Percentiles rank a stretch among this genome's conserved stretches.
phyloP scores from a whole-genome alignment of 1,140 invertebrate species.

The Neocloeon triangulifer region DNA sequence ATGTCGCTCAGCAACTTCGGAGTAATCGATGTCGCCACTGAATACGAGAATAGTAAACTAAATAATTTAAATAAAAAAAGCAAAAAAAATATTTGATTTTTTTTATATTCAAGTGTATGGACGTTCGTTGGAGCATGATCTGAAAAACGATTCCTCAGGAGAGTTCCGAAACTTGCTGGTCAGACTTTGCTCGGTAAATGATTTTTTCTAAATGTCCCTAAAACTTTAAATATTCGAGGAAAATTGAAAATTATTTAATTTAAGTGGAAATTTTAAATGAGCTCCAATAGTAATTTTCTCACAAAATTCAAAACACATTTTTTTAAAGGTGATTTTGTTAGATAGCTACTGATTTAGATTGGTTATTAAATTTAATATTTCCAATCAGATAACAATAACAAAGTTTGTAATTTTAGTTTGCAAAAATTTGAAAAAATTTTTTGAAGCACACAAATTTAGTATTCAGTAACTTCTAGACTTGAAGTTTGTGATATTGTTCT shows the following conservation, averaged over 20 bases:
- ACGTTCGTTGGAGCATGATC: constrained; percentile 61
- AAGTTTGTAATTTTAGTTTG: too few species aligned
- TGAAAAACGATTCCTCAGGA: constrained; percentile 85
- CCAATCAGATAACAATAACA: not conserved
- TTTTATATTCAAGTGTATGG: constrained; percentile 44
- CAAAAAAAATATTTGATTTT: too few species aligned
- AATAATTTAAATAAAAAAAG: not conserved
- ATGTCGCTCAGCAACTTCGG: constrained; percentile 79
- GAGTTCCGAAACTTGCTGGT: constrained; percentile 79
- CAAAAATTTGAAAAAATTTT: too few species aligned
- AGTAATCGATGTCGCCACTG: constrained; percentile 56
- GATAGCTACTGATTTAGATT: too few species aligned
- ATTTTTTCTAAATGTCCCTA: not conserved
- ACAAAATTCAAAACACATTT: too few species aligned
- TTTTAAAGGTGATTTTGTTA: too few species aligned
- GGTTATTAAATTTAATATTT: too few species aligned
- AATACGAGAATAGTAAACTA: constrained; percentile 62
- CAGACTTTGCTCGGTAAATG: constrained; percentile 30
- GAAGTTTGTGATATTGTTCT: too few species aligned
- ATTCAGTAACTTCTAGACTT: too few species aligned
- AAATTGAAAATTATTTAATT: not conserved
- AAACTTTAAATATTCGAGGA: not conserved
- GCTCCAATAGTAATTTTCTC: too few species aligned
- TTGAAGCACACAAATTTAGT: too few species aligned
- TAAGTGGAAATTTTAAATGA: too few species aligned